phyloP scores from a whole-genome alignment of 2,888 invertebrate species.

The Synergus gifuensis region DNA sequence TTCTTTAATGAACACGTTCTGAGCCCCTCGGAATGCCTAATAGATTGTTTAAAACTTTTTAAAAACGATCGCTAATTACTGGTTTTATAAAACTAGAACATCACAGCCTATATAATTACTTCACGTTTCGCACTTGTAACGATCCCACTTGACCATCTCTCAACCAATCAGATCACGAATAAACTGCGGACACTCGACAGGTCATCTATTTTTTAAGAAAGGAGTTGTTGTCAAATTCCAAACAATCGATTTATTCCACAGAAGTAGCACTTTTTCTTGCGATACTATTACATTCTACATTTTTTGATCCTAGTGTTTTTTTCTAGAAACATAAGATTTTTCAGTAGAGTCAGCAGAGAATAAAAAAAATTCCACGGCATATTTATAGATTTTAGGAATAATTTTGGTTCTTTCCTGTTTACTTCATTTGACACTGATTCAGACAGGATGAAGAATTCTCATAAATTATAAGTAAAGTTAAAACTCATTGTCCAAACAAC shows the following conservation, averaged over 20 bases:
- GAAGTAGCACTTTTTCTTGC: background rate
- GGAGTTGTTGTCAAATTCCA: background rate
- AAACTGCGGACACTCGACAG: too few relatives aligned
- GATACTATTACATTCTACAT: background rate
- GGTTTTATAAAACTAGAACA: too few relatives aligned
- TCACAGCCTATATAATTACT: too few relatives aligned
- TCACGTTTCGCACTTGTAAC: too few relatives aligned
- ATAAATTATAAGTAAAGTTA: background rate
- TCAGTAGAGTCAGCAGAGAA: background rate
- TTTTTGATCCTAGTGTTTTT: background rate
- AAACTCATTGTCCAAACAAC: background rate
- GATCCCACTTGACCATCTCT: too few relatives aligned
- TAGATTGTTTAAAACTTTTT: background rate
- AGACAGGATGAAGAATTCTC: background rate
- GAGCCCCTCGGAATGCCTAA: background rate
- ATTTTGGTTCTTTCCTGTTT: background rate
- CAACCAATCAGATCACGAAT: too few relatives aligned
- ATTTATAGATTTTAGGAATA: background rate
- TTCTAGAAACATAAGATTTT: background rate
- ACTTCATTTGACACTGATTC: background rate
- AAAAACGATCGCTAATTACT: slow-evolving; percentile 2
- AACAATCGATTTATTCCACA: background rate
- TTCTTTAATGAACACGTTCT: slow-evolving; percentile 1
- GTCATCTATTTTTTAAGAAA: too few relatives aligned
- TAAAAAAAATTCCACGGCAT: background rate